Percentiles rank a stretch among this genome's conserved stretches.
Evolutionary conservation across 2,113 vertebrate genomes (phyloP).

Genomic region (Pandion haliaetus): DNA sequence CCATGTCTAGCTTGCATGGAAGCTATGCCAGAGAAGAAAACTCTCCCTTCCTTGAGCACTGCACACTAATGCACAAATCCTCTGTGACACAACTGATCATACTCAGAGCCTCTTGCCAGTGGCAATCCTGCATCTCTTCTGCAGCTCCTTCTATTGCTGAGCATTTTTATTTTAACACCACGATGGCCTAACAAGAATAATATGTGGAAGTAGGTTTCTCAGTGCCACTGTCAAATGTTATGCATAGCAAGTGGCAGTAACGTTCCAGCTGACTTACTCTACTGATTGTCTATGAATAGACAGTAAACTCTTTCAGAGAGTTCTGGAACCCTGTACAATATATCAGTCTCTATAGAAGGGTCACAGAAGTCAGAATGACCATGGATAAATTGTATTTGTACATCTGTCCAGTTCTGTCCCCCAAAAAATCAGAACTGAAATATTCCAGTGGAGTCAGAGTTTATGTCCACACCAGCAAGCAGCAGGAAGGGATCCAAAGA

Average conservation of each 20-base stretch:
- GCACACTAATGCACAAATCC: not conserved
- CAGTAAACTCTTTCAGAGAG: not conserved
- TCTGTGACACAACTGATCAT: conserved; percentile 2
- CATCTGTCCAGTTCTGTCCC: not conserved
- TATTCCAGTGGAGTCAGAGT: not conserved
- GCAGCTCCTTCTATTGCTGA: not conserved
- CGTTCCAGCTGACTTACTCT: conserved; percentile 29
- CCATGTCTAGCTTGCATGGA: not conserved
- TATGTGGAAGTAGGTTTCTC: not conserved
- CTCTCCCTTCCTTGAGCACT: not conserved
- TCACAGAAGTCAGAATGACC: not conserved
- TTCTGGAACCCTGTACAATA: not conserved
- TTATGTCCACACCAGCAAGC: not conserved
- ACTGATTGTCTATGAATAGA: conserved; percentile 4
- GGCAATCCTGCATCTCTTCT: not conserved
- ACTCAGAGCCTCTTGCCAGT: not conserved
- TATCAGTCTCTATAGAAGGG: not conserved
- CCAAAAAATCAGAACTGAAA: not conserved
- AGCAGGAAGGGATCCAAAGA: not conserved
- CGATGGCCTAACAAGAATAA: not conserved
- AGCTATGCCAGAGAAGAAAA: not conserved
- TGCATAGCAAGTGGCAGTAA: conserved; percentile 2
- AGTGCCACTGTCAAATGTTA: not conserved
- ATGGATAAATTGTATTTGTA: not conserved
- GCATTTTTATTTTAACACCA: conserved; percentile 16